Evolutionary conservation across 1,140 invertebrate species (phyloP), one percentile per base, ranked within the genome.

Genomic region (Zaprionus inermis): DNA sequence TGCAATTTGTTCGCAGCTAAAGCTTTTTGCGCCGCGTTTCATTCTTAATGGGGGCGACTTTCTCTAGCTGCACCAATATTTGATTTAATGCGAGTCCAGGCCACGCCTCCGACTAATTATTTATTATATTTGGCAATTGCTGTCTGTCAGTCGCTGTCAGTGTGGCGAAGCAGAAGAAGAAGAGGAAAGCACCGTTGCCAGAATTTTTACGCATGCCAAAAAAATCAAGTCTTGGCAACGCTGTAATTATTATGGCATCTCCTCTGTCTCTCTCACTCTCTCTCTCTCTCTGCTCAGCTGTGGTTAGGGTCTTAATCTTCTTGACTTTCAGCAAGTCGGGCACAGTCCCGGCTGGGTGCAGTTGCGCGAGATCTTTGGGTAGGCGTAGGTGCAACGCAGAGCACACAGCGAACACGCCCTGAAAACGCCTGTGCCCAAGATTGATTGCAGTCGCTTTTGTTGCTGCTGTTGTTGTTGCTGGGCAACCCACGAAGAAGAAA

Each of bases 41-140:
- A 34, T 18, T 59, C 34, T 41, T 64, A 24, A 69, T 84, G 66
- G 78, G 84, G 46, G 52, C 44, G 72, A 79, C 84, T 89, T 89
- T 89, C 84, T 73, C 84, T 61, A 63, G 69, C 72, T 72, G 66
- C 66, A 63, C 63, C 72, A 72, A 89, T 89, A 84, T 89, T 89
- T 89, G 84, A 89, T 89, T 89, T 89, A 84, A 84, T 89, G 83
- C 83, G 66, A 20, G 30, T 10, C 14, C 24, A 9, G 51, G 76
- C 61, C 85, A 84, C 84, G 84, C 84, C 84, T 66, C 78, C 81
- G 52, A 79, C 84, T 89, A 89, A 89, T 89, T 89, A 89, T 89
- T 89, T 89, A 89, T 89, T 89, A 89, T 89, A 89, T 89, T 89
- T 89, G 84, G 84, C 85, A 89, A 89, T 89, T 89, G 84, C 83